A percentile compares a stretch with the other conserved stretches of the same genome.
Evolutionary conservation across 2,797 vertebrate genomes (phyloP).

Genomic region (Apogon hyalosoma): DNA sequence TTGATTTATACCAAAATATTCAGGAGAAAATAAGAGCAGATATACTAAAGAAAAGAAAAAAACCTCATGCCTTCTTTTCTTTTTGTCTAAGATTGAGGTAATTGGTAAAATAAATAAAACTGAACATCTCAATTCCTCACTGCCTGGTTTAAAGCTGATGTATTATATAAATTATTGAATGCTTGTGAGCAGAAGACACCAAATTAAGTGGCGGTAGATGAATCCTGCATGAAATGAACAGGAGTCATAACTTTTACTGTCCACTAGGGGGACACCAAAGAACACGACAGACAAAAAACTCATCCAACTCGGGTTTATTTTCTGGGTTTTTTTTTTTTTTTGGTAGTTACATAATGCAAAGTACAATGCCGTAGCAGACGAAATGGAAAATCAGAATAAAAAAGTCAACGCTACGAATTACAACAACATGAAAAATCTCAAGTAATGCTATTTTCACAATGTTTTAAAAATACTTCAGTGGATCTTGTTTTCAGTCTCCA

Average conservation of each 20-base stretch:
- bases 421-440: background rate
- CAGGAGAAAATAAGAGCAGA: background rate
- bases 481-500: background rate
- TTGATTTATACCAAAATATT: too few relatives aligned
- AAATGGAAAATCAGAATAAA: background rate
- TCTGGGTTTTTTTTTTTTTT: background rate
- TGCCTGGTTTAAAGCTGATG: too few relatives aligned
- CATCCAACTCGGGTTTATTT: constrained; percentile 5
- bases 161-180: too few relatives aligned
- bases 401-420: background rate
- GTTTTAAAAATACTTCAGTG: too few relatives aligned
- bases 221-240: background rate
- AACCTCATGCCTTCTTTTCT: too few relatives aligned
- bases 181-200: background rate
- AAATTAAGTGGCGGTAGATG: background rate
- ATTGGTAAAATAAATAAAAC: too few relatives aligned
- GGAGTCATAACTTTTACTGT: constrained; percentile 16
- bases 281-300: background rate
- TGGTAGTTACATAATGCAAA: constrained; percentile 19
- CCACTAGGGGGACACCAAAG: constrained; percentile 72
- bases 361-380: background rate
- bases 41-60: too few relatives aligned
- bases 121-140: too few relatives aligned
- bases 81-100: too few relatives aligned
- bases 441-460: background rate